Evolutionary conservation across 2,888 invertebrate genomes (phyloP).

Genomic region (Drosophila stalkeri): DNA sequence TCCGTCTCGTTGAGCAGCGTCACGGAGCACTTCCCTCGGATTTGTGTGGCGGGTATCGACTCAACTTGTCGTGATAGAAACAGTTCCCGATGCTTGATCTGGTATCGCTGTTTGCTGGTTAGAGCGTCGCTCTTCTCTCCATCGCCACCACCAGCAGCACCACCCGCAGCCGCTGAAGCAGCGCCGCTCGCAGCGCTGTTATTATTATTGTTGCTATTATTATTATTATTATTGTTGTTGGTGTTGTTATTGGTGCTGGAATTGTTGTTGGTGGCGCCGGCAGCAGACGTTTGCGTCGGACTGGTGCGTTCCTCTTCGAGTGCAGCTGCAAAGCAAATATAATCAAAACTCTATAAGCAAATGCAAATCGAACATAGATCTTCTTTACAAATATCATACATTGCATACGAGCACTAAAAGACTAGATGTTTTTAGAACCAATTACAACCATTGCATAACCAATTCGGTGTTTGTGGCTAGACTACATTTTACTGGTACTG

Average conservation of each 20-base stretch:
- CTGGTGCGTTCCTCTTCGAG: conserved; percentile 88
- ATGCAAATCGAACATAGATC: not conserved
- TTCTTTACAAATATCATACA: not conserved
- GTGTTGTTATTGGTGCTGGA: conserved; percentile 53
- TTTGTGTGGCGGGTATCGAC: conserved; percentile 99
- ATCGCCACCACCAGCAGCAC: conserved; percentile 59
- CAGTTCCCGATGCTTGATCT: conserved; percentile 98
- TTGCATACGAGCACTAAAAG: conserved; percentile 25
- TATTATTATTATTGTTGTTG: conserved; percentile 48
- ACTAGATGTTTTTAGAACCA: conserved; percentile 36
- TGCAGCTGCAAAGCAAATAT: conserved; percentile 86
- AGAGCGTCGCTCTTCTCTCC: conserved; percentile 87
- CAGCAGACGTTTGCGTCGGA: conserved; percentile 80
- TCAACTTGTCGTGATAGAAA: conserved; percentile 99
- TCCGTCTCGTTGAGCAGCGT: conserved; percentile 99
- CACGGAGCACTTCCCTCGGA: conserved; percentile 99
- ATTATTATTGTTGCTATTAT: conserved; percentile 32
- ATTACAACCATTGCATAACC: conserved; percentile 41
- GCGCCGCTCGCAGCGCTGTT: conserved; percentile 43
- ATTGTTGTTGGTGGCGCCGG: conserved; percentile 56
- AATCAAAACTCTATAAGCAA: conserved; percentile 10
- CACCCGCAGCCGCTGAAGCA: conserved; percentile 81
- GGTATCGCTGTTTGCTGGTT: conserved; percentile 95
- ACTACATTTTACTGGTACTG: conserved; percentile 36
- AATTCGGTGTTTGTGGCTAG: conserved; percentile 32